These are phyloP conservation scores for Atlantisia rogersi DNA, from an alignment of 2,113 vertebrate species.

Conservation along the genomic window DNA sequence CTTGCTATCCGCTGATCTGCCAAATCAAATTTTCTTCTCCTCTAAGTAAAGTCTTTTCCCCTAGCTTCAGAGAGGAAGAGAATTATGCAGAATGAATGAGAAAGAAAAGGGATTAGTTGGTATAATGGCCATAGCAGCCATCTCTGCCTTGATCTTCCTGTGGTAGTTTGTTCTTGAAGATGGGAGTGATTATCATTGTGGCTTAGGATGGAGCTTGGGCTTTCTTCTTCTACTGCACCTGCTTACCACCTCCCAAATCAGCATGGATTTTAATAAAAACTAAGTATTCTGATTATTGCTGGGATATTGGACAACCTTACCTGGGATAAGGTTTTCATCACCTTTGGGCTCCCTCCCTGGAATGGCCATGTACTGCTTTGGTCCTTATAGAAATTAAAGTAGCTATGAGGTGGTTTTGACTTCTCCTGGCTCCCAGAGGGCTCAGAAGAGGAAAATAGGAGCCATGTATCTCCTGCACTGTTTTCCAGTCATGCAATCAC, in stretches of 20 bases:
- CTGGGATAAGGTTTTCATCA: not conserved
- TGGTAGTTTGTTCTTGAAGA: not conserved
- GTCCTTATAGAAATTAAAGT: not conserved
- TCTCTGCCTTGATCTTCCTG: slow-evolving; percentile 29
- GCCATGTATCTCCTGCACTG: not conserved
- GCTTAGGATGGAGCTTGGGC: not conserved
- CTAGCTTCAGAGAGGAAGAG: slow-evolving; percentile 28
- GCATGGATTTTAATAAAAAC: not conserved
- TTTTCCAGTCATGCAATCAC: not conserved
- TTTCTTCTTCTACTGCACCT: not conserved
- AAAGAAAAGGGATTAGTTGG: slow-evolving; percentile 26
- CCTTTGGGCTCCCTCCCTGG: not conserved
- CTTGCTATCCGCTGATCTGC: slow-evolving; percentile 33
- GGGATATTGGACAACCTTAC: not conserved
- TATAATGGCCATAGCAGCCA: slow-evolving; percentile 27
- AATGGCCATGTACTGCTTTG: not conserved
- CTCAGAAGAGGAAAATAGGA: not conserved
- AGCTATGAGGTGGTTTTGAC: not conserved
- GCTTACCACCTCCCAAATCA: slow-evolving; percentile 1
- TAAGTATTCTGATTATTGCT: not conserved
- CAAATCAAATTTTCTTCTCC: slow-evolving; percentile 43
- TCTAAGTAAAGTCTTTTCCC: not conserved
- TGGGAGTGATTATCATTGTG: not conserved
- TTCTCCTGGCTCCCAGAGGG: not conserved
- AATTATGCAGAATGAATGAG: slow-evolving; percentile 16